Base-by-base conservation (phyloP, 2,888 invertebrate genomes). In the Neoitamus cyanurus region DNA sequence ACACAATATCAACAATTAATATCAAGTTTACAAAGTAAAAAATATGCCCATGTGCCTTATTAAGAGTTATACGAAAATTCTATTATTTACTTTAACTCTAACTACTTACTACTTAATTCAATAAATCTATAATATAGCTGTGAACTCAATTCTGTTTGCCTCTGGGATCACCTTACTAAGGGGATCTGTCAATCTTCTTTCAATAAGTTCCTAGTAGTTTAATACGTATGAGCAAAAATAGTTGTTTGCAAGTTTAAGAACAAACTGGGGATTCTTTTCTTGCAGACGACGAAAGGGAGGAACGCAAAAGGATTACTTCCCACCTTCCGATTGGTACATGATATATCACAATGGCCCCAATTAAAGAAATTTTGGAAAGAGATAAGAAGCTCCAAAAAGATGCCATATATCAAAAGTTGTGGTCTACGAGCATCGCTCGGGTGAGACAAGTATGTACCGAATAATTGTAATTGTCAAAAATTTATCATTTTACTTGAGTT, bases 361-460 rank as follows among this genome's bases (percentile, higher is more conserved):
- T 84, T 42, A 84, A 84, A 77, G 37, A 75, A 28, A 68, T 69
- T 58, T 77, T 77, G 77, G 77, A 75, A 75, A 84, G n/a, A 37
- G 68, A 69, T 69, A 77, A 84, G 48, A 69, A 69, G 82, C 34
- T 69, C 68, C 69, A 69, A 82, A 69, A 69, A 82, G 83, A 75
- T 75, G 72, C 20, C 46, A 83, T 70, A 36, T 85, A 85, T 78
- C 69, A 83, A 46, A 70, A 85, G 58, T 72, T 85, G 48, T 85
- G 85, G 85, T 70, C 25, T 83, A 48, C 48, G 34, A 85, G 85
- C 72, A 83, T 85, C 36, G 77, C 83, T 48, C 70, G 48, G 42
- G 83, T 85, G 15, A 42, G 84, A 84, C 83, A 85, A 85, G 85
- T 85, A 85, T 69, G 85, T 85, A 58, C 69, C 73, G 36, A 82